Conservation (phyloP, 2,113 vertebrate genomes). For the Amblyopsis rosae region DNA sequence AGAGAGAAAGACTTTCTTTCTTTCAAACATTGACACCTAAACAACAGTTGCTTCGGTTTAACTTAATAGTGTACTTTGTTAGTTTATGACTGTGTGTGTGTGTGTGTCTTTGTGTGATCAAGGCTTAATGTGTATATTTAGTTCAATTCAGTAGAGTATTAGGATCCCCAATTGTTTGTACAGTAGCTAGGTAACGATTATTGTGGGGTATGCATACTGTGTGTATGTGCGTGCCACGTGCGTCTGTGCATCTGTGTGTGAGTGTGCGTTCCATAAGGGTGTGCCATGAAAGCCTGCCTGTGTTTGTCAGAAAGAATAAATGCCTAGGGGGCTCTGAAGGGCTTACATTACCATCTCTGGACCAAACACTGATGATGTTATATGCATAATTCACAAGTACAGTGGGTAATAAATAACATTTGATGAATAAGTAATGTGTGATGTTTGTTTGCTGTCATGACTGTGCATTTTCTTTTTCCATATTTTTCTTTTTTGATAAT, state of each 20-base stretch:
- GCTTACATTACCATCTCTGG: conserved; percentile 50
- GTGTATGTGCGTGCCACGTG: no score
- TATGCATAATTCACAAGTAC: conserved; percentile 63
- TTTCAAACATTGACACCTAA: not conserved
- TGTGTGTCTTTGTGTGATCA: not conserved
- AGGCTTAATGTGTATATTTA: no score
- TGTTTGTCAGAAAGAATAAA: conserved; percentile 19
- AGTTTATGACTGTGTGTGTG: no score
- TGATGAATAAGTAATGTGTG: conserved; percentile 64
- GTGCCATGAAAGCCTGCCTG: not conserved
- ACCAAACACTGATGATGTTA: conserved; percentile 58
- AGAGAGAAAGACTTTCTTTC: not conserved
- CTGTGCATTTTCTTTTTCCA: not conserved
- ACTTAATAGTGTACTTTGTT: no score
- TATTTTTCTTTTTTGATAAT: not conserved
- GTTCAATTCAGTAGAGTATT: no score
- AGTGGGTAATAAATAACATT: conserved; percentile 63
- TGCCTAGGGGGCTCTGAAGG: conserved; percentile 36
- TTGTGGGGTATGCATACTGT: no score
- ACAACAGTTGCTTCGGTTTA: not conserved
- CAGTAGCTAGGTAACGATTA: no score
- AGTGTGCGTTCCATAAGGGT: not conserved
- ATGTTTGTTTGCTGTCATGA: conserved; percentile 38
- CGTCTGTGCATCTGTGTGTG: not conserved
- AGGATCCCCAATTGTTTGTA: no score